Evolutionary conservation across 2,113 vertebrate genomes (phyloP).

Genomic region (Rhabdornis inornatus): DNA sequence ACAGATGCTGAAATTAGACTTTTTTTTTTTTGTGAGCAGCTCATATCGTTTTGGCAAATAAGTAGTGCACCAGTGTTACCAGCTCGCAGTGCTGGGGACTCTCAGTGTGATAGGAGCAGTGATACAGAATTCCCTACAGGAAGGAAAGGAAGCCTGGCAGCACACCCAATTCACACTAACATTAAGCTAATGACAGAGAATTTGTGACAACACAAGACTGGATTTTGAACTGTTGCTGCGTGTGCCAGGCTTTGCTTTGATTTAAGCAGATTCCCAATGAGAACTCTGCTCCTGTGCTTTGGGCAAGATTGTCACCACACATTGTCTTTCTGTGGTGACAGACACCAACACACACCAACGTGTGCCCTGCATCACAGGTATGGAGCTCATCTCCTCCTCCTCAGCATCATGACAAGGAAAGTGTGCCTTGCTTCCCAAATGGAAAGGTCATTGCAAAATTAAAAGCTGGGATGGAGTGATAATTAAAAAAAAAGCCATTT

Average conservation of each 20-base stretch:
- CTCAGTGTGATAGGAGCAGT: neutral
- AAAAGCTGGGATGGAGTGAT: neutral
- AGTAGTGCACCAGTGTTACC: neutral
- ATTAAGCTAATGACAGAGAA: neutral
- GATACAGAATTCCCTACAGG: constrained; percentile 30
- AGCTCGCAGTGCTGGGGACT: neutral
- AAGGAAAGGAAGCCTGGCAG: neutral
- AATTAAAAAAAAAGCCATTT: neutral
- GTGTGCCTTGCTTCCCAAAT: neutral
- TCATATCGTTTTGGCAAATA: neutral
- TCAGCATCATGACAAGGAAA: neutral
- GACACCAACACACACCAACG: neutral
- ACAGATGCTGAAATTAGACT: constrained; percentile 47
- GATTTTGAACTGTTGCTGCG: neutral
- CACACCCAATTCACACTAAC: neutral
- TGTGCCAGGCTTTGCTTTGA: neutral
- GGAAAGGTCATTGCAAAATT: neutral
- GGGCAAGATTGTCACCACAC: constrained; percentile 21
- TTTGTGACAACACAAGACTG: neutral
- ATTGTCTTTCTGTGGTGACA: neutral
- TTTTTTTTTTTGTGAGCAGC: neutral
- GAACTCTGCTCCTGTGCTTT: neutral
- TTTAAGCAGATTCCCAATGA: neutral
- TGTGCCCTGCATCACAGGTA: neutral
- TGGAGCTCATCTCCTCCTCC: neutral